Conservation (phyloP, 2,888 invertebrate genomes). For the Gortyna flavago region DNA sequence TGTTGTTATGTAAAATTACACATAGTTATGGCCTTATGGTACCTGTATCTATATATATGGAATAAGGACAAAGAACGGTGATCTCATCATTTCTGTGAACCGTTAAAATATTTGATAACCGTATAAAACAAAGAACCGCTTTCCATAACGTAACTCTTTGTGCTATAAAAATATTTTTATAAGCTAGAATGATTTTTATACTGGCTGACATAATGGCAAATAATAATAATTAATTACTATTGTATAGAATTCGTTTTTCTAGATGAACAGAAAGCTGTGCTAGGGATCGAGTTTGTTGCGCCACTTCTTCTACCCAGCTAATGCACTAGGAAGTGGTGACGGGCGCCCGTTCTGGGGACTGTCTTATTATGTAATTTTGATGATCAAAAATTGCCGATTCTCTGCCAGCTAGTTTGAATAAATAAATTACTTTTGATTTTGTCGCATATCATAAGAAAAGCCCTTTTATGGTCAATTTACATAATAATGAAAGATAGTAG, state of each 20-base stretch:
- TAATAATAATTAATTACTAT: too few relatives aligned
- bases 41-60: neutral
- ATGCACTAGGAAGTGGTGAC: too few relatives aligned
- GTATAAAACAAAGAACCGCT: slow-evolving; percentile 35
- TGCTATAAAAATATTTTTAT: neutral
- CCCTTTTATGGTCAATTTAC: neutral
- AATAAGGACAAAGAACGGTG: slow-evolving; percentile 31
- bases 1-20: neutral
- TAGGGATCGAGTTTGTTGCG: too few relatives aligned
- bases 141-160: slow-evolving; percentile 30
- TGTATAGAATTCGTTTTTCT: too few relatives aligned
- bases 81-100: slow-evolving; percentile 56
- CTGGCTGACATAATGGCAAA: neutral
- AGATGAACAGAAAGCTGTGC: too few relatives aligned
- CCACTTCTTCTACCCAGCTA: too few relatives aligned
- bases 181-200: neutral
- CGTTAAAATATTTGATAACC: slow-evolving; percentile 41
- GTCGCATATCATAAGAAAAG: neutral
- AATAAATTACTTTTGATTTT: neutral
- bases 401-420: too few relatives aligned
- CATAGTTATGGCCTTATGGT: neutral
- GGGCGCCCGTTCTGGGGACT: too few relatives aligned
- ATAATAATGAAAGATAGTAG: neutral
- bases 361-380: too few relatives aligned
- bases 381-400: too few relatives aligned